Evolutionary conservation across 2,888 invertebrate genomes (phyloP).

Genomic region (Ryuthela nishihirai): DNA sequence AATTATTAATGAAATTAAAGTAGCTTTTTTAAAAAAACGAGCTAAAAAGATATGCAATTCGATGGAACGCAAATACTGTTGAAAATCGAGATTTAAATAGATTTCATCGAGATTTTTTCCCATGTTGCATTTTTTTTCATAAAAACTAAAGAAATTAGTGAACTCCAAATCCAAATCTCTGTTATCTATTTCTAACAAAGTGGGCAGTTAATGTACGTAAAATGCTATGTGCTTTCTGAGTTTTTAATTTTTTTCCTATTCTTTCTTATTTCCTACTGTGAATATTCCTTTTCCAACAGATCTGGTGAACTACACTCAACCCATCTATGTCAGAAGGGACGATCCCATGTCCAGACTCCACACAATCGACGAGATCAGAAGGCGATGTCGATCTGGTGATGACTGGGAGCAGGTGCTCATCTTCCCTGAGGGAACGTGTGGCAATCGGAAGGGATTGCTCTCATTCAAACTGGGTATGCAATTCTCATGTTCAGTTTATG

Average conservation of each 20-base stretch:
- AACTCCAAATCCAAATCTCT: too few species aligned
- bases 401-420: slow-evolving; percentile 93
- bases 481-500: too few species aligned
- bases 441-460: slow-evolving; percentile 79
- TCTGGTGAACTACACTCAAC: slow-evolving; percentile 88
- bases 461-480: slow-evolving; percentile 50
- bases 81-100: too few species aligned
- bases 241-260: not conserved
- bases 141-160: too few species aligned
- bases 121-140: too few species aligned
- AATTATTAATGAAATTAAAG: too few species aligned
- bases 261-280: too few species aligned
- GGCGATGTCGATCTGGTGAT: slow-evolving; percentile 73
- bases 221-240: not conserved
- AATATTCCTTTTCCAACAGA: slow-evolving; percentile 60
- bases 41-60: too few species aligned
- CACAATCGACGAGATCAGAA: slow-evolving; percentile 82
- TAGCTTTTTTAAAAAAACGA: too few species aligned
- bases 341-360: slow-evolving; percentile 88
- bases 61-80: too few species aligned
- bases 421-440: slow-evolving; percentile 92
- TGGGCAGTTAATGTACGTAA: too few species aligned
- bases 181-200: slow-evolving; percentile 2
- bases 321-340: slow-evolving; percentile 89
- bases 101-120: too few species aligned